Percentiles rank a stretch among this genome's conserved stretches.
Evolutionary conservation across 2,888 invertebrate genomes (phyloP).

Genomic region (Ectemnius continuus): DNA sequence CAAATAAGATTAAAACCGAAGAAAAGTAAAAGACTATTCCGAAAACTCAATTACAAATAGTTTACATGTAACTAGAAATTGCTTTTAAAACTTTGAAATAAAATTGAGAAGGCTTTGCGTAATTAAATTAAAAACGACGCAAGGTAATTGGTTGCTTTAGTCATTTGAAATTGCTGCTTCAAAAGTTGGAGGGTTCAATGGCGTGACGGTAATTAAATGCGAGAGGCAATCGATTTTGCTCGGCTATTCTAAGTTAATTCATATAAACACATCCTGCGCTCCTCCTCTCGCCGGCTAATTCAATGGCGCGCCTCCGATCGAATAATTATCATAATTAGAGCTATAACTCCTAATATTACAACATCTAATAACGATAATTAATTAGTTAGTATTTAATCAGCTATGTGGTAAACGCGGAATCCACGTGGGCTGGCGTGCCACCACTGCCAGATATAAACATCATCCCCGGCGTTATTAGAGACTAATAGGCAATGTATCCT

Average conservation of each 20-base stretch:
- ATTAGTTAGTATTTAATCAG: constrained; percentile 8
- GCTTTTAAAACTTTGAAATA: too few species aligned
- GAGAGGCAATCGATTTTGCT: background rate
- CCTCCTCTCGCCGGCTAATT: background rate
- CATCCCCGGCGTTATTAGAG: constrained; percentile 3
- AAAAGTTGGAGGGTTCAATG: too few species aligned
- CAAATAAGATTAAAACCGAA: too few species aligned
- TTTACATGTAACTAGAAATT: too few species aligned
- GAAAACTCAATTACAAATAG: too few species aligned
- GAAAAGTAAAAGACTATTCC: too few species aligned
- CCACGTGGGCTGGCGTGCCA: background rate
- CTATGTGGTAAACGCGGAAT: background rate
- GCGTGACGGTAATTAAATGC: too few species aligned
- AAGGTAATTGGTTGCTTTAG: too few species aligned
- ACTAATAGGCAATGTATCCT: constrained; percentile 3
- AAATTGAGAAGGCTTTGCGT: too few species aligned
- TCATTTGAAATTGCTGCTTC: too few species aligned
- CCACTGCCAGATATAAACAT: constrained; percentile 1
- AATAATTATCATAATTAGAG: background rate
- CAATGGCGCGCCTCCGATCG: background rate
- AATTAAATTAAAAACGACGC: too few species aligned
- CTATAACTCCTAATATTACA: background rate
- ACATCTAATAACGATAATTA: constrained; percentile 3
- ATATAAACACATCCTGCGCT: background rate
- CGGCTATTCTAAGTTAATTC: constrained; percentile 1